Conservation (phyloP, 2,888 invertebrate species). For the Cremastinae sp. region DNA sequence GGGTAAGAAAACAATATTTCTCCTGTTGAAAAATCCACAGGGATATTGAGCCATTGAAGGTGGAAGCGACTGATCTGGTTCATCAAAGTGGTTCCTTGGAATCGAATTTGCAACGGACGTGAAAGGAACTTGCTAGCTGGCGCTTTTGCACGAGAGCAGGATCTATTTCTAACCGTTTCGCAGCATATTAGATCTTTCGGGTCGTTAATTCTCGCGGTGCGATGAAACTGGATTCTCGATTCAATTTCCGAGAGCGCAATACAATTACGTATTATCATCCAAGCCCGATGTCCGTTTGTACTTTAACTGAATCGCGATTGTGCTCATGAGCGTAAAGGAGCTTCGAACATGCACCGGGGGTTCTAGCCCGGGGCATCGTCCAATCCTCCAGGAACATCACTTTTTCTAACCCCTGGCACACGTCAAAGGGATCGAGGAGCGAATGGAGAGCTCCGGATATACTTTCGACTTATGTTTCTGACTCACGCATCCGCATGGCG, state of each 20-base stretch:
- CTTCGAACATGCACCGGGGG: conserved; percentile 42
- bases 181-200: not conserved
- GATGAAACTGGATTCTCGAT: conserved; percentile 4
- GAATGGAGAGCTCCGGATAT: conserved; percentile 14
- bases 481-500: conserved; percentile 71
- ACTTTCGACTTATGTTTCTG: conserved; percentile 70
- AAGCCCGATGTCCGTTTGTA: not conserved
- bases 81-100: not conserved
- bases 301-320: conserved; percentile 1
- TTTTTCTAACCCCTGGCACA: conserved; percentile 60
- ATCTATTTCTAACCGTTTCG: not conserved
- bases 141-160: too few relatives aligned
- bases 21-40: not conserved
- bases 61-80: not conserved
- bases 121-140: too few relatives aligned
- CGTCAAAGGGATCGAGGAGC: not conserved
- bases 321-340: conserved; percentile 29
- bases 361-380: conserved; percentile 36
- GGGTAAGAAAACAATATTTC: not conserved
- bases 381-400: conserved; percentile 63
- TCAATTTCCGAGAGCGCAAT: conserved; percentile 16
- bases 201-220: conserved; percentile 3
- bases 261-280: conserved; percentile 1
- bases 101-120: too few relatives aligned
- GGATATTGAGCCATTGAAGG: not conserved